Conservation (phyloP, 2,888 invertebrate genomes). For the Lepidochitona cinerea region DNA sequence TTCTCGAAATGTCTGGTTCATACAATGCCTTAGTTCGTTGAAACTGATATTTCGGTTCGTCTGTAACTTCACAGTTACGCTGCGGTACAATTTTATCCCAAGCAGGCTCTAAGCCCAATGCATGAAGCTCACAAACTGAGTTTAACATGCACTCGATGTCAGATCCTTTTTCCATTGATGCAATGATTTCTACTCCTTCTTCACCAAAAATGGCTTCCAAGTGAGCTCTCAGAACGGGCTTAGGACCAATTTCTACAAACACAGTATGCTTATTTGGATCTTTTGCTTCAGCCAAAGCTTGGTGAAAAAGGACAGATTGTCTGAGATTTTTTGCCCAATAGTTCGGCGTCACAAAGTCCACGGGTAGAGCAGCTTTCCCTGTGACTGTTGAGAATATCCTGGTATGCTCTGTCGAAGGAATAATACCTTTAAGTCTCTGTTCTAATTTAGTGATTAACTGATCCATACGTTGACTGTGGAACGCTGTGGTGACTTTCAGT, state of each 20-base stretch:
- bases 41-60: conserved; percentile 1
- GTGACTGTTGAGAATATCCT: conserved; percentile 47
- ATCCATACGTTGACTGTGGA: conserved; percentile 49
- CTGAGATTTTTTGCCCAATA: conserved; percentile 54
- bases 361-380: conserved; percentile 23
- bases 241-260: conserved; percentile 55
- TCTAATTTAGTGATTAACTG: conserved; percentile 12
- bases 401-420: conserved; percentile 15
- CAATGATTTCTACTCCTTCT: not conserved
- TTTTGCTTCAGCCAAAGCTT: conserved; percentile 25
- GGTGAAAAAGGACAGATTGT: conserved; percentile 43
- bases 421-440: conserved; percentile 26
- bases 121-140: not conserved
- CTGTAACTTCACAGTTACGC: not conserved
- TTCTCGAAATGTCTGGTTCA: not conserved
- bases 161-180: not conserved
- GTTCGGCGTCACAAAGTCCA: conserved; percentile 27
- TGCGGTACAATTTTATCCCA: not conserved
- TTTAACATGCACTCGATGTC: not conserved
- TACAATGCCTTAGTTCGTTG: not conserved
- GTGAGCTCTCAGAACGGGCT: conserved; percentile 42
- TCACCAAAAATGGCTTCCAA: conserved; percentile 31
- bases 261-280: conserved; percentile 26
- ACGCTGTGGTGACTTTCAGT: conserved; percentile 46
- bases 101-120: not conserved